Conservation (phyloP, 2,797 vertebrate species). For the Macrochelys suwanniensis region DNA sequence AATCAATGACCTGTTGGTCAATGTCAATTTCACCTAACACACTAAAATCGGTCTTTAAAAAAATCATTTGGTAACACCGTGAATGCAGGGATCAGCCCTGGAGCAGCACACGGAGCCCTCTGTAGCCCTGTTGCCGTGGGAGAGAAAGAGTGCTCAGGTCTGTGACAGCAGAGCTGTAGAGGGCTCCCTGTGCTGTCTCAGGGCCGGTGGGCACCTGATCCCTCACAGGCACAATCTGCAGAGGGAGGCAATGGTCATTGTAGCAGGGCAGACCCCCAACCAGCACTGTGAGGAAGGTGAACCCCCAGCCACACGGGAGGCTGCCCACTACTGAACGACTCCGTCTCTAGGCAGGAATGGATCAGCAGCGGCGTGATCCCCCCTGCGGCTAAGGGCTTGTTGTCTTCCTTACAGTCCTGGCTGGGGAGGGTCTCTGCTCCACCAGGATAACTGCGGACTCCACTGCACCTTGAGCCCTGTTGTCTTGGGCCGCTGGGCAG, state of each 20-base stretch:
- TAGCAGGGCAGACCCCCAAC: background rate
- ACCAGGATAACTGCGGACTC: background rate
- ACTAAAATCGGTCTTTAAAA: background rate
- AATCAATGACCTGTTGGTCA: background rate
- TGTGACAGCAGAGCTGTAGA: background rate
- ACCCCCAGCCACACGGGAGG: too few relatives aligned
- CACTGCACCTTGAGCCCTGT: background rate
- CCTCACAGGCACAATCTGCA: background rate
- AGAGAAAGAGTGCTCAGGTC: background rate
- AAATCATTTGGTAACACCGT: background rate
- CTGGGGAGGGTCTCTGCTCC: background rate
- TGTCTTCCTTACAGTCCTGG: background rate
- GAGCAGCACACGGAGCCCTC: background rate
- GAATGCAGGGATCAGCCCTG: background rate
- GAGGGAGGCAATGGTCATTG: background rate
- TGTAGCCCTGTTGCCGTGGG: background rate
- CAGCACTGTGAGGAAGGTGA: background rate
- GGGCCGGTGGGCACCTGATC: background rate
- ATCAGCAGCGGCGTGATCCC: background rate
- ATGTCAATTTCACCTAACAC: background rate
- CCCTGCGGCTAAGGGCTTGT: background rate
- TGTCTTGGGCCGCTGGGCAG: background rate
- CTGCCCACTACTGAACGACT: accelerated
- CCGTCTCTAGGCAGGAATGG: background rate
- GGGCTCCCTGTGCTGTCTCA: background rate